Evolutionary conservation across 2,888 invertebrate genomes (phyloP).

Genomic region (Aphrophora alni): DNA sequence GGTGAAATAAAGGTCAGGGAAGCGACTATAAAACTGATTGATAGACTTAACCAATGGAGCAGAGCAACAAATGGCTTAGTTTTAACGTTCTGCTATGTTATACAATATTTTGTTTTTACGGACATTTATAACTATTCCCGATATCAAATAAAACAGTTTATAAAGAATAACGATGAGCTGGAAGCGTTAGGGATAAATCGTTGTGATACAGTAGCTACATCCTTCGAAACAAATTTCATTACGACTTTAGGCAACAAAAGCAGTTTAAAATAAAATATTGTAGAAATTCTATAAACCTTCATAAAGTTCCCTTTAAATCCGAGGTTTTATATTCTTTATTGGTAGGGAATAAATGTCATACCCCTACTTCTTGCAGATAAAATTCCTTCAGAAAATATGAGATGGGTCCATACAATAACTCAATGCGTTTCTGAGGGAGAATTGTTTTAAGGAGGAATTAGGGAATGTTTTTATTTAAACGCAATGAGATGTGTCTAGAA

Average conservation of each 20-base stretch:
- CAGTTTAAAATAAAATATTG: background rate
- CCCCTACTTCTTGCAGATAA: too few species aligned
- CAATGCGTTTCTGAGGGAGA: too few species aligned
- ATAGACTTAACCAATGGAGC: background rate
- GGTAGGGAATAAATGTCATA: background rate
- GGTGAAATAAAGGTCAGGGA: background rate
- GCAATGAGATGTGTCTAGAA: too few species aligned
- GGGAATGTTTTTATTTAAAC: too few species aligned
- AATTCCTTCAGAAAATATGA: too few species aligned
- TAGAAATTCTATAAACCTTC: background rate
- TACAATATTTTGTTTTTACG: background rate
- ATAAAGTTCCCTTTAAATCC: background rate
- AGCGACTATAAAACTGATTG: background rate
- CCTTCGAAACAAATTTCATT: background rate
- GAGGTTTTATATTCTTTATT: background rate
- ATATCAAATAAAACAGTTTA: background rate
- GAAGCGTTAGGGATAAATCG: too few species aligned
- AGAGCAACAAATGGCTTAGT: too few species aligned
- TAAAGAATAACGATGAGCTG: background rate
- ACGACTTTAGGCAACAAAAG: background rate
- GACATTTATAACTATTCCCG: background rate
- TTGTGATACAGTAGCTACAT: background rate
- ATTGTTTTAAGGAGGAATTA: too few species aligned
- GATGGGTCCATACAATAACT: too few species aligned
- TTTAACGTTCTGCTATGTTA: background rate